These are phyloP conservation scores for Meghimatium bilineatum DNA, from an alignment of 2,888 invertebrate species.

Conservation along the genomic window DNA sequence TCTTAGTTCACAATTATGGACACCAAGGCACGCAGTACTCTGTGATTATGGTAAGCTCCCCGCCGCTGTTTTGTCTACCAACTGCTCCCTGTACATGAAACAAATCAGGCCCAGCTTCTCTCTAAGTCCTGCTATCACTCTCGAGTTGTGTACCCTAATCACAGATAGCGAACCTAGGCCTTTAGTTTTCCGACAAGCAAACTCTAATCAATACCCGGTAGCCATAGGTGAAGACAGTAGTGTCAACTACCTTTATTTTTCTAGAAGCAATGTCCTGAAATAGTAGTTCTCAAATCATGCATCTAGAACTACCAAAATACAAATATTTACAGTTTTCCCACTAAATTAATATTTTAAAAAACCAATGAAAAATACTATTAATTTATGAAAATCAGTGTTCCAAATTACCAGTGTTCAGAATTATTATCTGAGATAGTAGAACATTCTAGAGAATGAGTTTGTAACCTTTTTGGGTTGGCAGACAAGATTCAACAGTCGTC, in stretches of 20 bases:
- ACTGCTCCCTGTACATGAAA: not conserved
- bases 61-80: not conserved
- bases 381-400: no score
- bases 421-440: no score
- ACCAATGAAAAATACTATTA: no score
- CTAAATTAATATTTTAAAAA: no score
- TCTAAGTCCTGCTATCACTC: not conserved
- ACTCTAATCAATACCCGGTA: conserved; percentile 17
- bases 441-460: no score
- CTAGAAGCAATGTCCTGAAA: not conserved
- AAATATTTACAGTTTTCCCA: no score
- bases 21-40: not conserved
- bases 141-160: conserved; percentile 16
- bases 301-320: not conserved
- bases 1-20: not conserved
- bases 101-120: not conserved
- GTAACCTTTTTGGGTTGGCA: no score
- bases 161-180: not conserved
- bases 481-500: no score
- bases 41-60: not conserved
- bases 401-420: no score
- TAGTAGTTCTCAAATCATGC: not conserved
- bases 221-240: conserved; percentile 11
- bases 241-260: conserved; percentile 6
- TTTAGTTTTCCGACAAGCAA: not conserved